Evolutionary conservation across 2,888 invertebrate genomes (phyloP).

Genomic region (Zaprionus lineosus): DNA sequence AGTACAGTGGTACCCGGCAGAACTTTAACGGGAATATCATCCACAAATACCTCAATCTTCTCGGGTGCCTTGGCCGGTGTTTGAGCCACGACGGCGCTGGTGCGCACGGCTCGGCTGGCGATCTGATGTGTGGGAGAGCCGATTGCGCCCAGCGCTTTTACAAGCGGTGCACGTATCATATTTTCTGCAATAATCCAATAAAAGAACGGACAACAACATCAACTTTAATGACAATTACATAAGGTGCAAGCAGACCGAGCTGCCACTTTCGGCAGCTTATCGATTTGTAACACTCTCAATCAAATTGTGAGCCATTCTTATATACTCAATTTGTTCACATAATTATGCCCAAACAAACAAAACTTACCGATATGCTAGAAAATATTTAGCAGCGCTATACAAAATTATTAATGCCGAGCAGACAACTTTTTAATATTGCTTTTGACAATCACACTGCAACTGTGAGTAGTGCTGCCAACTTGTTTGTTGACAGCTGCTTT

Average conservation of each 20-base stretch:
- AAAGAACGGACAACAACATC: conserved; percentile 45
- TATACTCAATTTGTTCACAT: no score
- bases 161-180: conserved; percentile 91
- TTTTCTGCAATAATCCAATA: conserved; percentile 61
- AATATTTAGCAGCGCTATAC: conserved; percentile 69
- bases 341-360: conserved; percentile 1
- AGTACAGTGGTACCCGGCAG: conserved; percentile 98
- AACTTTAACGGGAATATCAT: conserved; percentile 96
- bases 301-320: not conserved
- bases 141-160: conserved; percentile 86
- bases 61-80: conserved; percentile 85
- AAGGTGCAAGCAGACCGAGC: conserved; percentile 52
- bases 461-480: conserved; percentile 57
- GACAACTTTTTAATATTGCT: conserved; percentile 69
- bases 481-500: conserved; percentile 49
- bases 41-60: conserved; percentile 97
- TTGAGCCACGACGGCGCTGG: conserved; percentile 83
- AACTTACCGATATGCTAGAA: conserved; percentile 73
- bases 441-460: conserved; percentile 67
- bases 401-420: conserved; percentile 61
- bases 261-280: conserved; percentile 17
- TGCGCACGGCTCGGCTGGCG: conserved; percentile 83
- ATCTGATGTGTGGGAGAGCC: conserved; percentile 82
- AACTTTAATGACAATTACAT: conserved; percentile 62
- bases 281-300: not conserved